phyloP scores from a whole-genome alignment of 1,140 invertebrate species.

The Lepidurus arcticus region DNA sequence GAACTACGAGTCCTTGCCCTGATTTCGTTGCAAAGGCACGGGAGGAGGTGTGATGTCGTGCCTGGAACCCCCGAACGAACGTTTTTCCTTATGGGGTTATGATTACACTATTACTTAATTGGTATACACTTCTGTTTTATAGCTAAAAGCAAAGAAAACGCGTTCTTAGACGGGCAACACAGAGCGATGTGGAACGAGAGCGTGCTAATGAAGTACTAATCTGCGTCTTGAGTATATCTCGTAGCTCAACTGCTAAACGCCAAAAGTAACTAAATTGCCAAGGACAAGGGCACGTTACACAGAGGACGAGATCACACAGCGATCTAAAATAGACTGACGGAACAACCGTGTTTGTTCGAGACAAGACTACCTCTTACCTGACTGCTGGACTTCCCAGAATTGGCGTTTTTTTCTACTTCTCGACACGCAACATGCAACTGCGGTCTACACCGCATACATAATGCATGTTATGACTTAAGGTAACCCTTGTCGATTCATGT shows the following conservation, averaged over 20 bases:
- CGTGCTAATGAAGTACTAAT: too few relatives aligned
- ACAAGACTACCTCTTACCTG: not conserved
- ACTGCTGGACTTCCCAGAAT: not conserved
- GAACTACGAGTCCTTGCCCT: not conserved
- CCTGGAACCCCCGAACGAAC: too few relatives aligned
- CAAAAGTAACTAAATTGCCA: not conserved
- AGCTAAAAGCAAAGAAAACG: too few relatives aligned
- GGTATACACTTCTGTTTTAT: too few relatives aligned
- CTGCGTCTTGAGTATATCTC: not conserved
- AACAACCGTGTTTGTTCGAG: not conserved
- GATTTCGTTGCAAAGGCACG: not conserved
- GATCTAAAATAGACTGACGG: constrained; percentile 9
- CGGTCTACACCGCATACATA: too few relatives aligned
- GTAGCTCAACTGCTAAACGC: not conserved
- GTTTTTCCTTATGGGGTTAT: too few relatives aligned
- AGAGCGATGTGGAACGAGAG: too few relatives aligned
- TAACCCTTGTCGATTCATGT: not conserved
- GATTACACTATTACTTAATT: too few relatives aligned
- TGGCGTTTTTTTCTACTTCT: not conserved
- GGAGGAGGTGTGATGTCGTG: not conserved
- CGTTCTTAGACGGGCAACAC: too few relatives aligned
- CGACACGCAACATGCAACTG: not conserved
- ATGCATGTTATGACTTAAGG: too few relatives aligned
- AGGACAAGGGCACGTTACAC: not conserved
- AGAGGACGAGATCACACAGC: not conserved